Conservation (phyloP, 2,797 vertebrate genomes). For the Sphenodon punctatus region DNA sequence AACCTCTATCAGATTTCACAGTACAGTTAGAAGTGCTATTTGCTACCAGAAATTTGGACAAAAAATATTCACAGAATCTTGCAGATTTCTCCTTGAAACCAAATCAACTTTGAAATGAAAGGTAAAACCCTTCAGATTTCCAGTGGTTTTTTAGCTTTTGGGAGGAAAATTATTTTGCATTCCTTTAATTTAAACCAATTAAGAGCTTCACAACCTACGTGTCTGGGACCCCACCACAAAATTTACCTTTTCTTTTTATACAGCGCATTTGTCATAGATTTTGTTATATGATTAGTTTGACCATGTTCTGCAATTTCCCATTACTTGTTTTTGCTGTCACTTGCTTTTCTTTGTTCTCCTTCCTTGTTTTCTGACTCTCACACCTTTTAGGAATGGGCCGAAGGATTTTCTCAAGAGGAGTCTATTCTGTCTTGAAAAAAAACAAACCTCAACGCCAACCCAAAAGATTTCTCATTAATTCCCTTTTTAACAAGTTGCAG, state of each 20-base stretch:
- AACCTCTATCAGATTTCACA: background rate
- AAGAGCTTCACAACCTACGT: background rate
- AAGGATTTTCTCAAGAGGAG: background rate
- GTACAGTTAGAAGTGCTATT: background rate
- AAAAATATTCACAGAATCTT: background rate
- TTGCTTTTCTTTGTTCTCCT: background rate
- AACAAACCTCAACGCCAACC: too few relatives aligned
- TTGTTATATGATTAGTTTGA: background rate
- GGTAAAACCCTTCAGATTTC: background rate
- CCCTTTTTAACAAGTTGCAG: background rate
- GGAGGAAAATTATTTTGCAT: background rate
- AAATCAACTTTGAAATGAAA: background rate
- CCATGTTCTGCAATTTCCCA: accelerated
- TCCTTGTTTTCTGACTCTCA: background rate
- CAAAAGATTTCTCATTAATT: accelerated
- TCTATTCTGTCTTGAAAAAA: background rate
- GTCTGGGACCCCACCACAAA: accelerated
- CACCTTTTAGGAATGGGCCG: background rate
- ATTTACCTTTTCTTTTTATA: background rate
- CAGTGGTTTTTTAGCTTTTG: background rate
- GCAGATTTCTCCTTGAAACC: background rate
- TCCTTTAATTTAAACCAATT: background rate
- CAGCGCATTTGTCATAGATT: background rate
- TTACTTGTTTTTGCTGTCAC: background rate
- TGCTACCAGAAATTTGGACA: background rate